Conservation (phyloP, 1,140 invertebrate genomes). For the Thaumetopoea pityocampa region DNA sequence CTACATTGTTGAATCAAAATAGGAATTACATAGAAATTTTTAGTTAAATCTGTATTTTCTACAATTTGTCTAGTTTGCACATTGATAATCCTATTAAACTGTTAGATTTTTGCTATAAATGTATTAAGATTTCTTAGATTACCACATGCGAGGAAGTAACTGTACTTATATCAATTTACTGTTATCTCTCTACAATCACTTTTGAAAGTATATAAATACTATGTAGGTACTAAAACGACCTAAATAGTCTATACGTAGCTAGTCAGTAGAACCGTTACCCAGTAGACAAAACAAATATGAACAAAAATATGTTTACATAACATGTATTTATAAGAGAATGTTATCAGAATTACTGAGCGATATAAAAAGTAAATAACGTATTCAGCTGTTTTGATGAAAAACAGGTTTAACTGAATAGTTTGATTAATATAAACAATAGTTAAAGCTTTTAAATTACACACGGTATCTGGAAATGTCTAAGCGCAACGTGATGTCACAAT, state of each 20-base stretch:
- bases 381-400: too few relatives aligned
- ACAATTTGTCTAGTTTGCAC: constrained; percentile 51
- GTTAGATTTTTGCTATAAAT: constrained; percentile 23
- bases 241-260: constrained; percentile 6
- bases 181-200: constrained; percentile 22
- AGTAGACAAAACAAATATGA: too few relatives aligned
- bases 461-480: constrained; percentile 53
- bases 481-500: constrained; percentile 25
- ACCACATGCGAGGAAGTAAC: constrained; percentile 59
- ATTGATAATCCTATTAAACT: constrained; percentile 18
- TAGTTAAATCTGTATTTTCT: constrained; percentile 48
- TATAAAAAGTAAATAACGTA: too few relatives aligned
- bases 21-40: constrained; percentile 40
- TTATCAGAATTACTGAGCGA: too few relatives aligned
- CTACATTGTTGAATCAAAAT: constrained; percentile 41
- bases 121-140: constrained; percentile 39
- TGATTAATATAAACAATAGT: constrained; percentile 49
- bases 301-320: too few relatives aligned
- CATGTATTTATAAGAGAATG: too few relatives aligned
- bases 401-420: constrained; percentile 25
- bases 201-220: constrained; percentile 14
- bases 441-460: constrained; percentile 63
- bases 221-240: constrained; percentile 13
- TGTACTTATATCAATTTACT: constrained; percentile 35
- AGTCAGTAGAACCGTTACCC: too few relatives aligned